Evolutionary conservation across 1,140 invertebrate genomes (phyloP).

Genomic region (Drosophila insularis): DNA sequence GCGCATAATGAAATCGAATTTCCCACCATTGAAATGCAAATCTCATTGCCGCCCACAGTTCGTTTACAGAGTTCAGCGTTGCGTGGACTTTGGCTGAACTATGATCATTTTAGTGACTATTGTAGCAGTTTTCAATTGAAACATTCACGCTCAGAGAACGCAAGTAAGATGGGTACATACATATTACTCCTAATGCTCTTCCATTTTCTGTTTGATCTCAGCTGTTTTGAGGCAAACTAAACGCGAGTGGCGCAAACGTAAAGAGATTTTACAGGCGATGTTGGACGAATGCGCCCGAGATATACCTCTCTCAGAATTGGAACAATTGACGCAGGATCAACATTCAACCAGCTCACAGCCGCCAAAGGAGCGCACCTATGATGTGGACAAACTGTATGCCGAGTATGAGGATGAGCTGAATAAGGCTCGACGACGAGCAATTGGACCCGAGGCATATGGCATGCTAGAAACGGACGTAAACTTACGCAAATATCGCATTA

Average conservation of each 20-base stretch:
- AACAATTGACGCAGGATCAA: conserved; percentile 65
- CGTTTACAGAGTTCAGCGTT: conserved; percentile 84
- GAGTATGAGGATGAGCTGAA: conserved; percentile 82
- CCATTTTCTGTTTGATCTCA: conserved; percentile 10
- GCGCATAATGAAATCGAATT: conserved; percentile 84
- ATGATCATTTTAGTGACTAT: conserved; percentile 85
- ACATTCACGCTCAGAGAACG: conserved; percentile 64
- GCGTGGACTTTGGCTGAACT: conserved; percentile 85
- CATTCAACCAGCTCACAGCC: conserved; percentile 59
- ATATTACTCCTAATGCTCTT: no score
- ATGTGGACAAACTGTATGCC: conserved; percentile 78
- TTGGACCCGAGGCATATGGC: conserved; percentile 70
- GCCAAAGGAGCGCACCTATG: conserved; percentile 55
- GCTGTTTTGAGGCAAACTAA: conserved; percentile 78
- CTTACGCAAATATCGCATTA: conserved; percentile 86
- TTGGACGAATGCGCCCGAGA: conserved; percentile 64
- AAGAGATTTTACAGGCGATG: conserved; percentile 78
- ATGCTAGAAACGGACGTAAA: conserved; percentile 85
- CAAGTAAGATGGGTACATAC: conserved; percentile 41
- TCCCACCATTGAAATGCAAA: conserved; percentile 83
- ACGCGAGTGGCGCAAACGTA: conserved; percentile 80
- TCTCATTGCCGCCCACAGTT: conserved; percentile 85
- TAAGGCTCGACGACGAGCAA: conserved; percentile 65
- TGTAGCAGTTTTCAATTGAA: conserved; percentile 82
- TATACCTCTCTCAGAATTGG: conserved; percentile 60